Conservation (phyloP, 2,113 vertebrate species). For the Emydocephalus ijimae region DNA sequence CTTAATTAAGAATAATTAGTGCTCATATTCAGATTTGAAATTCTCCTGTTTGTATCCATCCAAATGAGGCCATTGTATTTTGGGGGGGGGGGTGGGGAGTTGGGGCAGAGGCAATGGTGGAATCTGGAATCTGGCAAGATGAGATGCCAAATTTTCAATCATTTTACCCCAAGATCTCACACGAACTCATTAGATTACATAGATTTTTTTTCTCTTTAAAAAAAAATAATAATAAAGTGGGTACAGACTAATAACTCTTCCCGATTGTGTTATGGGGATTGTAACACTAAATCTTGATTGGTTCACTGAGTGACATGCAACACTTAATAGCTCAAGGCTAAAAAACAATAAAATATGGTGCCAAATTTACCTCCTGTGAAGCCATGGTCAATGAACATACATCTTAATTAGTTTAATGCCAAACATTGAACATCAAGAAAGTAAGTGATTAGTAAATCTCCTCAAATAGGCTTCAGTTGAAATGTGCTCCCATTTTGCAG, state of each 20-base stretch:
- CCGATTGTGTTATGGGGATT: not conserved
- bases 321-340: not conserved
- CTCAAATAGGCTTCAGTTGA: conserved; percentile 18
- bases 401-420: conserved; percentile 47
- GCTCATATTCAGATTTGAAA: not conserved
- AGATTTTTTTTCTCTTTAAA: not conserved
- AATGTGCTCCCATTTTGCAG: conserved; percentile 31
- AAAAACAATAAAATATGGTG: conserved; percentile 32
- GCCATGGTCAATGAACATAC: not conserved
- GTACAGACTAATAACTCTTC: not conserved
- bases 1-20: not conserved
- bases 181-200: not conserved
- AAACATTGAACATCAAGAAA: conserved; percentile 36
- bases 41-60: not conserved
- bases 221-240: not conserved
- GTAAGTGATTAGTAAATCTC: conserved; percentile 63
- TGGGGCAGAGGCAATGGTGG: not conserved
- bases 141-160: not conserved
- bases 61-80: not conserved
- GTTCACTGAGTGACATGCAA: fast-evolving
- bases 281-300: conserved; percentile 7
- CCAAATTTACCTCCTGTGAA: conserved; percentile 46
- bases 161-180: not conserved
- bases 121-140: not conserved
- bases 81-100: too few relatives aligned